These are phyloP conservation scores for Microtus pennsylvanicus DNA, from an alignment of 2,113 vertebrate species.

Conservation along the genomic window DNA sequence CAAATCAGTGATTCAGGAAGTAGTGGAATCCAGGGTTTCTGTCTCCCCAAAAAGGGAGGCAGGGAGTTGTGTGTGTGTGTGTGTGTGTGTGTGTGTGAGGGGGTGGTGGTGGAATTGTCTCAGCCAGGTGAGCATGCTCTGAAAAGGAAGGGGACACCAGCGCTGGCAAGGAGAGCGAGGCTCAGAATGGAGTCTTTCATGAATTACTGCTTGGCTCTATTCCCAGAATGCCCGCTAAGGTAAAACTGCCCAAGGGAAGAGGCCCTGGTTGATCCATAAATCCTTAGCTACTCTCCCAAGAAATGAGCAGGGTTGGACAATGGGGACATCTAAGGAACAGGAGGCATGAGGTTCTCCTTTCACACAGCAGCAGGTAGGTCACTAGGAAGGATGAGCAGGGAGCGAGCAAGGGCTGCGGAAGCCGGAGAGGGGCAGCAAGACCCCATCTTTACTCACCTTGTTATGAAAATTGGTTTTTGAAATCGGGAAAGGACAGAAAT, in stretches of 20 bases:
- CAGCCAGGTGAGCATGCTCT: not conserved
- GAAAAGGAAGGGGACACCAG: not conserved
- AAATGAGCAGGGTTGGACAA: not conserved
- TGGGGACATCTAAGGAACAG: not conserved
- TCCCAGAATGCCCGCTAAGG: slow-evolving; percentile 37
- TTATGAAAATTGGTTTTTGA: not conserved
- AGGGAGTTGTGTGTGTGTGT: not conserved
- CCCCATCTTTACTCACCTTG: not conserved
- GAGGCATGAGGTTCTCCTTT: not conserved
- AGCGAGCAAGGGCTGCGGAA: not conserved
- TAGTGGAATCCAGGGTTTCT: not conserved
- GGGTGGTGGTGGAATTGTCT: rapidly evolving
- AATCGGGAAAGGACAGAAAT: not conserved
- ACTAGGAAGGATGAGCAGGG: not conserved
- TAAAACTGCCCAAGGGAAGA: slow-evolving; percentile 12
- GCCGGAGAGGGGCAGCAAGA: rapidly evolving
- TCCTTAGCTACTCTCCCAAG: not conserved
- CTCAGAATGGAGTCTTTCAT: slow-evolving; percentile 49
- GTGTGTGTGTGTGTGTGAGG: no score
- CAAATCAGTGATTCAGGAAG: not conserved
- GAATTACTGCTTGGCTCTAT: not conserved
- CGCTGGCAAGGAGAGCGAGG: not conserved
- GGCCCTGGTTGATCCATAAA: not conserved
- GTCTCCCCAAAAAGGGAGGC: not conserved
- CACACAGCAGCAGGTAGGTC: not conserved